phyloP scores from a whole-genome alignment of 2,113 vertebrate genomes.

The Limanda limanda region DNA sequence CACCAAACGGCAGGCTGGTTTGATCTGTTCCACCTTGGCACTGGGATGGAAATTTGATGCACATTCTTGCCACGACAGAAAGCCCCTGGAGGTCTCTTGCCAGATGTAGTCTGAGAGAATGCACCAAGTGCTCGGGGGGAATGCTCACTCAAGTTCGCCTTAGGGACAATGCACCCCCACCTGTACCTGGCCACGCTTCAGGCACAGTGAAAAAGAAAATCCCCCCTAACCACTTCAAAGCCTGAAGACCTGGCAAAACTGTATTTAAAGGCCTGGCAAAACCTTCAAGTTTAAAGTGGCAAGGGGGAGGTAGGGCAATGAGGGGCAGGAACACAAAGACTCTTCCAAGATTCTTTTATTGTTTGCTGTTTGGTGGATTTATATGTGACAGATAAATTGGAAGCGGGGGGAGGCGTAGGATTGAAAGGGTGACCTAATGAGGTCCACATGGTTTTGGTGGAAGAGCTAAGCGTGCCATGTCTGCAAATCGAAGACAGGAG shows the following conservation, averaged over 20 bases:
- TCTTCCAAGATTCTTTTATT: slow-evolving; percentile 47
- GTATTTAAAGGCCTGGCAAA: slow-evolving; percentile 48
- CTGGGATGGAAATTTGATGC: slow-evolving; percentile 49
- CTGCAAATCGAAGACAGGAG: slow-evolving; percentile 69
- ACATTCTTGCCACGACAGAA: slow-evolving; percentile 38
- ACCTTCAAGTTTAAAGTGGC: slow-evolving; percentile 35
- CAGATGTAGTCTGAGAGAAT: slow-evolving; percentile 53
- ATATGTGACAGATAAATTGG: slow-evolving; percentile 59
- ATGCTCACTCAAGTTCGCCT: slow-evolving; percentile 29
- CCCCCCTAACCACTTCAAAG: slow-evolving; percentile 56
- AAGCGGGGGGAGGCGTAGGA: not conserved
- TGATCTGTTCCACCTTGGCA: slow-evolving; percentile 60
- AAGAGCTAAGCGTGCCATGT: slow-evolving; percentile 66
- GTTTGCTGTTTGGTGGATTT: slow-evolving; percentile 43
- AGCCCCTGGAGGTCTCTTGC: slow-evolving; percentile 18
- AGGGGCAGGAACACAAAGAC: slow-evolving; percentile 27
- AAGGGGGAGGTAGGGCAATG: slow-evolving; percentile 33
- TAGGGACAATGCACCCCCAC: slow-evolving; percentile 17
- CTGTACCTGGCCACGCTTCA: slow-evolving; percentile 10
- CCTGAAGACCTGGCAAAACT: slow-evolving; percentile 12
- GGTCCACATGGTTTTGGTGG: slow-evolving; percentile 65
- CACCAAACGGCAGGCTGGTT: slow-evolving; percentile 41
- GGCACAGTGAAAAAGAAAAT: not conserved
- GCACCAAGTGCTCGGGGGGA: slow-evolving; percentile 23
- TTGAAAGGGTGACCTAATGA: slow-evolving; percentile 64